A percentile compares a stretch with the other conserved stretches of the same genome.
Evolutionary conservation across 2,113 vertebrate species (phyloP).

Genomic region (Xiphias gladius): DNA sequence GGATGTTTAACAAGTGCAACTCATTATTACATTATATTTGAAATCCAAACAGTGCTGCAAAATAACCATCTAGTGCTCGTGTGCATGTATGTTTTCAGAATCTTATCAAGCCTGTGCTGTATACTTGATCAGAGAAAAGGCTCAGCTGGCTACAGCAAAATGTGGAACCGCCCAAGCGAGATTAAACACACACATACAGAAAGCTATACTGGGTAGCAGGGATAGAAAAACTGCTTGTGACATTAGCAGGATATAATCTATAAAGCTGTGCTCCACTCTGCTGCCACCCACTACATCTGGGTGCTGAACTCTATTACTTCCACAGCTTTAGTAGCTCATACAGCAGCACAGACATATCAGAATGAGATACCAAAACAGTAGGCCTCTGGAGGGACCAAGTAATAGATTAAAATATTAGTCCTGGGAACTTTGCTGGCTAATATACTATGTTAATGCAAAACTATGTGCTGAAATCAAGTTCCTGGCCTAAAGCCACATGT

Average conservation of each 20-base stretch:
- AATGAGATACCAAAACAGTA: constrained; percentile 4
- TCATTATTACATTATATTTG: constrained; percentile 3
- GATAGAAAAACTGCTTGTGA: constrained; percentile 63
- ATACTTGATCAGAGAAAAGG: constrained; percentile 14
- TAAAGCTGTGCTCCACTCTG: constrained; percentile 47
- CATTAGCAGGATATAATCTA: constrained; percentile 69
- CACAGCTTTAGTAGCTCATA: constrained; percentile 14
- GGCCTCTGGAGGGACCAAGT: constrained; percentile 11
- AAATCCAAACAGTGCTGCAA: background rate
- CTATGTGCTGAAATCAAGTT: constrained; percentile 49
- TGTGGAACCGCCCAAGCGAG: constrained; percentile 21
- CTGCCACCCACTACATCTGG: constrained; percentile 54
- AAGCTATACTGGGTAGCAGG: background rate
- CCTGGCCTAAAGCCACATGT: constrained; percentile 40
- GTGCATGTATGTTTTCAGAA: constrained; percentile 14
- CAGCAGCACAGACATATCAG: constrained; percentile 11
- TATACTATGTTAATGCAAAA: constrained; percentile 31
- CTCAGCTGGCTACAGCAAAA: constrained; percentile 8
- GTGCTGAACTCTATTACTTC: constrained; percentile 38
- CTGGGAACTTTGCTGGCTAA: constrained; percentile 41
- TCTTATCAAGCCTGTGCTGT: background rate
- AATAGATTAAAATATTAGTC: constrained; percentile 51
- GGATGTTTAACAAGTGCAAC: constrained; percentile 25
- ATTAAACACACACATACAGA: constrained; percentile 11
- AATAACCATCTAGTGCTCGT: constrained; percentile 8